These are phyloP conservation scores for Loxodonta africana DNA, from an alignment of 2,113 vertebrate genomes.

Conservation along the genomic window DNA sequence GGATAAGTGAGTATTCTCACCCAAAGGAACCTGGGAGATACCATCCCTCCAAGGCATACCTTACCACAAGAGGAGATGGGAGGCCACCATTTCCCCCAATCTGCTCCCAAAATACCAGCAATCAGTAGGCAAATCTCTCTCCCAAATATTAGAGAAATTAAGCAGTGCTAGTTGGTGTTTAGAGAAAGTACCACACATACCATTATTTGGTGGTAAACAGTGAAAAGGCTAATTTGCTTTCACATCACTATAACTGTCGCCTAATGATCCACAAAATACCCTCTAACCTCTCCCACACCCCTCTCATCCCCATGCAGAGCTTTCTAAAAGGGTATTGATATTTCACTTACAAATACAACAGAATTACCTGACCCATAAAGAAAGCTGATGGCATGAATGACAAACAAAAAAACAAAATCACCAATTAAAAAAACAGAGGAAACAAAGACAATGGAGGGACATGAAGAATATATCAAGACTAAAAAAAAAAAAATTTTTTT, in stretches of 20 bases:
- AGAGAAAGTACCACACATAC: not conserved
- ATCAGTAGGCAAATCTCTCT: not conserved
- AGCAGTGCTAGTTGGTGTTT: not conserved
- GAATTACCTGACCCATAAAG: not conserved
- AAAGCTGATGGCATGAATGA: not conserved
- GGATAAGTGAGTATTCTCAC: not conserved
- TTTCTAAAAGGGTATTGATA: not conserved
- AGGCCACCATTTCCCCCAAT: not conserved
- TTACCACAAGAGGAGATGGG: not conserved
- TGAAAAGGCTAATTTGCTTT: not conserved
- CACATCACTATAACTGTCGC: not conserved
- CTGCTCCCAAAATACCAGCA: not conserved
- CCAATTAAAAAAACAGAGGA: not conserved
- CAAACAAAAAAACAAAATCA: not conserved
- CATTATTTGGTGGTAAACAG: not conserved
- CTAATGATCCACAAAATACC: not conserved
- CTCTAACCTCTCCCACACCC: not conserved
- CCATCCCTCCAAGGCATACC: not conserved
- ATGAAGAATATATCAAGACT: not conserved
- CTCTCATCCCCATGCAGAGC: rapidly evolving
- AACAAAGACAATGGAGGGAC: not conserved
- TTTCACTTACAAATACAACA: not conserved
- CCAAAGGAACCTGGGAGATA: not conserved
- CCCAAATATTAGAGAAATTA: not conserved
- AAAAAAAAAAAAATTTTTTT: not conserved